phyloP scores from a whole-genome alignment of 2,888 invertebrate genomes.

The Zootermopsis nevadensis region DNA sequence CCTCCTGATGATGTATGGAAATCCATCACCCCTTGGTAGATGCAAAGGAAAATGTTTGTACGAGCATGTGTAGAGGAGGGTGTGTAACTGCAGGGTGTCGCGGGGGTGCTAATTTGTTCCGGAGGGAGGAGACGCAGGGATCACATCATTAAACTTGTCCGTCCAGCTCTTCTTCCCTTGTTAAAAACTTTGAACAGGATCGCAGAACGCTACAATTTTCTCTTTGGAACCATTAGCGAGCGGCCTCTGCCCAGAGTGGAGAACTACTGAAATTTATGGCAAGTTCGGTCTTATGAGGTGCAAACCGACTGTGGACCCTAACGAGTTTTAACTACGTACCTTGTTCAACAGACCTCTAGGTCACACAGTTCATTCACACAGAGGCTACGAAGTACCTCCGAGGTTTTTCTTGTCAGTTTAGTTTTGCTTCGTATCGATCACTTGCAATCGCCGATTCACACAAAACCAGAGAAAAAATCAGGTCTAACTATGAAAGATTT shows the following conservation, averaged over 20 bases:
- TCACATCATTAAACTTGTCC: slow-evolving; percentile 35
- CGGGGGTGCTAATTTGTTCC: slow-evolving; percentile 37
- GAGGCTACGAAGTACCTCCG: too few species aligned
- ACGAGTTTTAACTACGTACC: too few species aligned
- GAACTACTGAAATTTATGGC: too few species aligned
- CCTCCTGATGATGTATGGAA: slow-evolving; percentile 29
- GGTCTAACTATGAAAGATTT: too few species aligned
- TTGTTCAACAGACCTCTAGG: too few species aligned
- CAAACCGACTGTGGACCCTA: too few species aligned
- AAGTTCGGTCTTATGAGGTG: too few species aligned
- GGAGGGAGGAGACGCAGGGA: slow-evolving; percentile 10
- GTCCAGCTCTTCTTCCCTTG: slow-evolving; percentile 7
- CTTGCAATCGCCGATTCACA: too few species aligned
- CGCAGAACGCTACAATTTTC: background rate
- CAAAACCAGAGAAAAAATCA: too few species aligned
- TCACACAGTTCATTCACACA: too few species aligned
- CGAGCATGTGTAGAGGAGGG: slow-evolving; percentile 13
- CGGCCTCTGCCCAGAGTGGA: background rate
- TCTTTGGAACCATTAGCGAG: background rate
- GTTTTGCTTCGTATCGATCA: too few species aligned
- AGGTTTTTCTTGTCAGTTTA: too few species aligned
- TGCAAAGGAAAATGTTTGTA: slow-evolving; percentile 33
- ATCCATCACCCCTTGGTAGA: background rate
- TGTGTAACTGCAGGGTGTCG: slow-evolving; percentile 13
- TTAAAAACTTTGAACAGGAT: slow-evolving; percentile 24